These are phyloP conservation scores for Peromyscus leucopus DNA, from an alignment of 2,113 vertebrate species.

Conservation along the genomic window DNA sequence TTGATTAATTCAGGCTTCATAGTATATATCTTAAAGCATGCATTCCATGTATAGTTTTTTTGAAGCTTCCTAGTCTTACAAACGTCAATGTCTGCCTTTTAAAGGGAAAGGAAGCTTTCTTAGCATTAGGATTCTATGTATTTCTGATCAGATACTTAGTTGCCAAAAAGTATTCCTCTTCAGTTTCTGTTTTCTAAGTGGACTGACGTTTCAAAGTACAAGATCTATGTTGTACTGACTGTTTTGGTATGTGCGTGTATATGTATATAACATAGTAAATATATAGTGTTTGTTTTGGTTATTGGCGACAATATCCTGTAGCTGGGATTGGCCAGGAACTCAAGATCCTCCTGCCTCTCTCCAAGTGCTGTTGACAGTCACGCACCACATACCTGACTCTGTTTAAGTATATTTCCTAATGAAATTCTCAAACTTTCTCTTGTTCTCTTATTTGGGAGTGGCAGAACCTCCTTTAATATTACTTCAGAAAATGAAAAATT, in stretches of 20 bases:
- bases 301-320: not conserved
- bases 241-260: not conserved
- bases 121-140: not conserved
- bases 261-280: not conserved
- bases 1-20: not conserved
- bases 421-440: constrained; percentile 50
- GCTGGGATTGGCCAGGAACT: not conserved
- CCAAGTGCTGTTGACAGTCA: not conserved
- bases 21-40: constrained; percentile 16
- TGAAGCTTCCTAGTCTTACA: not conserved
- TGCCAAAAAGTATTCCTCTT: constrained; percentile 19
- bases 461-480: constrained; percentile 36
- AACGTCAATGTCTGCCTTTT: not conserved
- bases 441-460: not conserved
- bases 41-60: not conserved
- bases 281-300: not conserved
- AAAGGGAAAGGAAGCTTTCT: not conserved
- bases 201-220: constrained; percentile 15
- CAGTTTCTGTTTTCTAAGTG: constrained; percentile 41
- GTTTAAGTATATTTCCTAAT: constrained; percentile 3
- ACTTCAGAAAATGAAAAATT: constrained; percentile 43
- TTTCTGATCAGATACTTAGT: constrained; percentile 29
- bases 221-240: not conserved
- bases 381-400: not conserved
- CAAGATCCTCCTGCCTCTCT: not conserved